Base-by-base conservation (phyloP, 2,113 vertebrate genomes). In the Pristiophorus japonicus region DNA sequence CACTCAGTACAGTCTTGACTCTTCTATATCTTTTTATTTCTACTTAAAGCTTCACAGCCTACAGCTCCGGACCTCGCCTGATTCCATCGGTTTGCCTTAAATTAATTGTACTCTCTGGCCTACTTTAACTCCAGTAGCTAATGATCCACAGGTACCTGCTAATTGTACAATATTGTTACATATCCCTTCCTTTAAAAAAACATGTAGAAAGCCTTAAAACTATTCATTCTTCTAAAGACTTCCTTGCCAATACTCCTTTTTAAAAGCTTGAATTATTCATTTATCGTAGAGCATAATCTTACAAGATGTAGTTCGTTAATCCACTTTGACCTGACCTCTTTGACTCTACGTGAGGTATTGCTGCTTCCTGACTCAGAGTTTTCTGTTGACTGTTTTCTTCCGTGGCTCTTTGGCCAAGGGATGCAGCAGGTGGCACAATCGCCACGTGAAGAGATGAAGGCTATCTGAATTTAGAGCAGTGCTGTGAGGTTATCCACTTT, bases 91-190 rank as follows among this genome's bases (percentile, higher is more conserved):
- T 62, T 34, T 91, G 55, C 6, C 51, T 91, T 62, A 62, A 62
- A 91, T 91, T 91, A 91, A 91, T 91, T 91, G 62, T 59, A 91
- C 55, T 12, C 87, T 91, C 87, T 59, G 30, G 55, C 87, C 87
- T 91, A 91, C 51, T 91, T 91, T 91, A 91, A 91, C 87, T 59
- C 87, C 30, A 62, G 24, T 47, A 51, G 47, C 85, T 88, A 59
- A 59, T 62, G 87, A 59, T 91, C 55, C 87, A 30, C 55, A 91
- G 87, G 51, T 16, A 62, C 11, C 51, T 27, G 30, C 51, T 59
- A n/a, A 91, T 91, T 91, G 30, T 62, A 91, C 55, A 91, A 91
- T 59, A 16, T 90, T 90, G 47, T 59, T 47, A 90, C 87, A 90
- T 90, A 59, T n/a, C 51, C 51, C 30, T 62, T 34, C 30, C 51